Evolutionary conservation across 2,888 invertebrate species (phyloP), one percentile per base, ranked within the genome.

Genomic region (Rhyacophila evoluta): DNA sequence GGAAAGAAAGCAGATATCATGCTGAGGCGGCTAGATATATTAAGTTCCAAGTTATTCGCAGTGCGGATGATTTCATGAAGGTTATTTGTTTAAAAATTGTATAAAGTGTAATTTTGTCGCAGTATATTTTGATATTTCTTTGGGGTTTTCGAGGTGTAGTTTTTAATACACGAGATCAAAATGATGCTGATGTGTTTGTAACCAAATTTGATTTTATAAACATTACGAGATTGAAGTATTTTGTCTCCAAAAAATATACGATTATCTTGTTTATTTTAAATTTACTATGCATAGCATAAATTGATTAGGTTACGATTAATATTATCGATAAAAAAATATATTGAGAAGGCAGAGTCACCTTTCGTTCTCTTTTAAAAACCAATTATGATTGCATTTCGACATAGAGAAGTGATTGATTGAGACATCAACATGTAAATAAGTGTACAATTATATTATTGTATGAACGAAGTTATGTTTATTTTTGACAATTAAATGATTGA

Each of bases 261-360:
- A 36, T 77, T 68, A 71, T 38, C 67, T 55, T 75, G 37, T 75
- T 76, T 28, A 72, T 67, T 77, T 77, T 72, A 67, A 67, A 71
- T 75, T 69, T 37, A 75, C 75, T 71, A 77, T 77, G 77, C 77
- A 33, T 72, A 72, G 76, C 67, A 77, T 77, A 77, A 75, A 69
- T 55, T 55, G 55, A 55, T 25, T 55, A 55, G 55, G 55, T 55
- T 25, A 55, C 25, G 55, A 55, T 55, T 55, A 25, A 55, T 55
- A 55, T 25, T 55, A 55, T 55, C 10, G 55, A 55, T 55, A 55
- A 55, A 55, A 19, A 55, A 55, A 55, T 25, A 55, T 55, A 55
- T 55, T 55, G 55, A 55, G 55, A 55, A 55, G 55, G 55, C 55
- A 41, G 41, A 39, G 15, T 41, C 41, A 41, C 41, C 10, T 55